Percentiles rank a stretch among this genome's conserved stretches.
Evolutionary conservation across 2,797 vertebrate genomes (phyloP).

Genomic region (Clarias laeviceps): DNA sequence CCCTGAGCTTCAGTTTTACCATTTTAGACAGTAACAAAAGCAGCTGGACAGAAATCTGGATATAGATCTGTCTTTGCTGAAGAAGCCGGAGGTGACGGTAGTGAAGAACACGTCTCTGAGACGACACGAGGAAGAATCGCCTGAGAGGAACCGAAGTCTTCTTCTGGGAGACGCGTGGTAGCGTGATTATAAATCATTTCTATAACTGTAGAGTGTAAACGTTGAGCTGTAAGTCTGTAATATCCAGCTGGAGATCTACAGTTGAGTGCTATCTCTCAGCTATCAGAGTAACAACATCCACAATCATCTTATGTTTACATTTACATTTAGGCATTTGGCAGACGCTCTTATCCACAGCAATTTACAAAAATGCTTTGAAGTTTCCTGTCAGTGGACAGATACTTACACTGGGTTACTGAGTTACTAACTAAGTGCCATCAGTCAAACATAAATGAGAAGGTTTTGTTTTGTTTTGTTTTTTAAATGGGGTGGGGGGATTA

Average conservation of each 20-base stretch:
- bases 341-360: too few relatives aligned
- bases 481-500: too few relatives aligned
- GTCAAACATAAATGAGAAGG: too few relatives aligned
- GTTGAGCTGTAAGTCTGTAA: neutral
- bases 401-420: too few relatives aligned
- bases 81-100: neutral
- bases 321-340: too few relatives aligned
- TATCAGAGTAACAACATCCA: neutral
- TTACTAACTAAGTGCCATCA: too few relatives aligned
- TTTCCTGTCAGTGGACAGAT: too few relatives aligned
- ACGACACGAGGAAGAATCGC: neutral
- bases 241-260: neutral
- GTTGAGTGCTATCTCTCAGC: neutral
- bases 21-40: neutral
- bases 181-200: neutral
- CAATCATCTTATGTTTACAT: neutral
- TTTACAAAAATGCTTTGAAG: too few relatives aligned
- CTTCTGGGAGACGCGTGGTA: neutral
- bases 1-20: neutral
- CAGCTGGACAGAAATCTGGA: neutral
- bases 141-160: neutral
- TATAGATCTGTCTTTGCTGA: neutral
- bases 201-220: neutral
- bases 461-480: too few relatives aligned
- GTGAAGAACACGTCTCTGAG: neutral